A percentile compares a stretch with the other conserved stretches of the same genome.
Evolutionary conservation across 1,140 invertebrate species (phyloP).

Genomic region (Penaeus vannamei): DNA sequence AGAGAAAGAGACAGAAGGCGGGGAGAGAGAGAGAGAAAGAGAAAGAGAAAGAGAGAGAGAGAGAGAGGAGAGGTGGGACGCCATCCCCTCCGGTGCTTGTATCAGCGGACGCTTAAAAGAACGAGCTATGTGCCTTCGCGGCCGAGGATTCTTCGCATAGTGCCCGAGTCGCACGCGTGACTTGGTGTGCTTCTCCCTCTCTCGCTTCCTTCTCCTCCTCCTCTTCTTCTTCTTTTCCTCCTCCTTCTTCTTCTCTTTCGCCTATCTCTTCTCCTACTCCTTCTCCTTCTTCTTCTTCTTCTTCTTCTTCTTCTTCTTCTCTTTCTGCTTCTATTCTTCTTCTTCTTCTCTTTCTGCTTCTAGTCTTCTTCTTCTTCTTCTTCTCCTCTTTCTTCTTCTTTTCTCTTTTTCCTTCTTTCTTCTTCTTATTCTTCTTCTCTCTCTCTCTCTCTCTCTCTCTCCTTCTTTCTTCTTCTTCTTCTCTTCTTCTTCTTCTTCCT

Average conservation of each 20-base stretch:
- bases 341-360: no score
- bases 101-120: background rate
- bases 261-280: no score
- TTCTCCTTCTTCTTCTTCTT: no score
- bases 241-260: no score
- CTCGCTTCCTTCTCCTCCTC: background rate
- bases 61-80: background rate
- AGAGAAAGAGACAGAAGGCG: background rate
- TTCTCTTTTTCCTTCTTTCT: no score
- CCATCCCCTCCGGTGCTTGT: background rate
- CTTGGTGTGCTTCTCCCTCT: background rate
- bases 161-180: background rate
- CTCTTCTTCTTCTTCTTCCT: no score
- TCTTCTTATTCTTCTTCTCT: background rate
- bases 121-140: background rate
- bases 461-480: no score
- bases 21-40: constrained; percentile 22
- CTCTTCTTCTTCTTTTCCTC: background rate
- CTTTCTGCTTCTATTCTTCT: background rate
- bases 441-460: no score
- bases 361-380: no score
- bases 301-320: no score
- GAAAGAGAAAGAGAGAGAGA: background rate
- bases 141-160: background rate
- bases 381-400: no score